phyloP scores from a whole-genome alignment of 2,113 vertebrate species.

The Micronycteris hirsuta region DNA sequence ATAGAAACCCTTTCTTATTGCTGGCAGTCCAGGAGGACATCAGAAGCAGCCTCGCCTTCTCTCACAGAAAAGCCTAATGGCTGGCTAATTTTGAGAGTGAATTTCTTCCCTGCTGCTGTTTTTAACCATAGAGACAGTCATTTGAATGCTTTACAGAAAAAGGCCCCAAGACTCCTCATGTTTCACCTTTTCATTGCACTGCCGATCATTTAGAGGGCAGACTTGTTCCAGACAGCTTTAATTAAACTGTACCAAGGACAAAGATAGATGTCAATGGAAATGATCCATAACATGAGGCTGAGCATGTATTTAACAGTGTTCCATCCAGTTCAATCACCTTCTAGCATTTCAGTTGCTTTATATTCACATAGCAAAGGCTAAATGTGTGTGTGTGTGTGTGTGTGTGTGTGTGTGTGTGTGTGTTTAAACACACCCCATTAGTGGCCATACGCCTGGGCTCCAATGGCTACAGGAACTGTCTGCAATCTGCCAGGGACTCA shows the following conservation, averaged over 20 bases:
- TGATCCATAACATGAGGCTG: constrained; percentile 86
- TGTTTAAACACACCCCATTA: constrained; percentile 84
- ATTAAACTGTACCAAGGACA: constrained; percentile 83
- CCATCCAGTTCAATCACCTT: constrained; percentile 82
- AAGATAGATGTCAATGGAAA: constrained; percentile 86
- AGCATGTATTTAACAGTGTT: constrained; percentile 83
- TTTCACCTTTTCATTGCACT: constrained; percentile 77
- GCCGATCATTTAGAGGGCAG: constrained; percentile 78
- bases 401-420: constrained; percentile 72
- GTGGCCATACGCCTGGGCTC: constrained; percentile 88
- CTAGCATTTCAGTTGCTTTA: constrained; percentile 78
- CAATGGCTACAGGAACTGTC: constrained; percentile 79
- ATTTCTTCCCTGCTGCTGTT: constrained; percentile 62
- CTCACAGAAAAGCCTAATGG: not conserved
- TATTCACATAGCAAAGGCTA: constrained; percentile 75
- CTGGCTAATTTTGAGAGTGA: constrained; percentile 54
- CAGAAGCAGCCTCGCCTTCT: not conserved
- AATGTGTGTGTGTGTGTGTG: constrained; percentile 74
- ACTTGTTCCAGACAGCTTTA: constrained; percentile 85
- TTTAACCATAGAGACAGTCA: constrained; percentile 60
- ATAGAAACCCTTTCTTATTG: not conserved
- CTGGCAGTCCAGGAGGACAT: constrained; percentile 10
- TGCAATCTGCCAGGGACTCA: constrained; percentile 89
- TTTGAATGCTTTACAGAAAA: constrained; percentile 44
- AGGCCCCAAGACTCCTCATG: constrained; percentile 58